Evolutionary conservation across 2,113 vertebrate genomes (phyloP).

Genomic region (Gobio gobio): DNA sequence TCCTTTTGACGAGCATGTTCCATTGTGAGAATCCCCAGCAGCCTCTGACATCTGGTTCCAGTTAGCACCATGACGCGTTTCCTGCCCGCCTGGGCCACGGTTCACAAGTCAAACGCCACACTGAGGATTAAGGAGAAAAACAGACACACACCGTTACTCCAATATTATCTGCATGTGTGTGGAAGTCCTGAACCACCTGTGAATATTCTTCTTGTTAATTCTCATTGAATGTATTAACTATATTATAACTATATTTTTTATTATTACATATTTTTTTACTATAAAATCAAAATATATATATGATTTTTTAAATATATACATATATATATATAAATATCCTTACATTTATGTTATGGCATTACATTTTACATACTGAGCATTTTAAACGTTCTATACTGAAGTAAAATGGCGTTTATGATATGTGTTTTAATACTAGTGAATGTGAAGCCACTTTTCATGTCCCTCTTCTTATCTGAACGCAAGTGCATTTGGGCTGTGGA

Average conservation of each 20-base stretch:
- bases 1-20: constrained; percentile 80
- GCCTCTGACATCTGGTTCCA: constrained; percentile 82
- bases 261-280: no score
- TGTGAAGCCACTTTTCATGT: background rate
- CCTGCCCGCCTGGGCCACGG: constrained; percentile 80
- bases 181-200: constrained; percentile 8
- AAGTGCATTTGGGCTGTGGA: background rate
- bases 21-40: constrained; percentile 77
- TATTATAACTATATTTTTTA: background rate
- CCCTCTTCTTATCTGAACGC: background rate
- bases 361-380: background rate
- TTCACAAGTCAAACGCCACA: constrained; percentile 56
- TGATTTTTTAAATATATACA: no score
- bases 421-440: background rate
- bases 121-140: constrained; percentile 48
- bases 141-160: constrained; percentile 33
- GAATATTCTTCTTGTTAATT: background rate
- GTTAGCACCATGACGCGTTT: constrained; percentile 83
- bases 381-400: background rate
- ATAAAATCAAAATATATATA: no score
- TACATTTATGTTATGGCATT: no score
- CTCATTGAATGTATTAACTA: background rate
- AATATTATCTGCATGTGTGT: constrained; percentile 47
- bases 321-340: no score
- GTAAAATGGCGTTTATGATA: background rate